Base-by-base conservation (phyloP, 2,888 invertebrate species). In the Heliconius ismenius region DNA sequence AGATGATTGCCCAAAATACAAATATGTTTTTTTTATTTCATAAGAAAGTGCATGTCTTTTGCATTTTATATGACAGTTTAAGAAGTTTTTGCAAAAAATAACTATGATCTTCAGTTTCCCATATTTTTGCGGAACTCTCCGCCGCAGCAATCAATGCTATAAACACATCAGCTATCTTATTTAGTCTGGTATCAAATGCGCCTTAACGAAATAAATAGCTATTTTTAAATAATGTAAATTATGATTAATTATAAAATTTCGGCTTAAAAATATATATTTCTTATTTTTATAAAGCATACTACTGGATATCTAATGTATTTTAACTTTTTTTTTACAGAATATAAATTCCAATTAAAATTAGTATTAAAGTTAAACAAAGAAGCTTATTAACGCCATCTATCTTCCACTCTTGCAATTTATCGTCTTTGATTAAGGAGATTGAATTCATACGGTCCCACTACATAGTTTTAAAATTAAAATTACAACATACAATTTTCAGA, bases 331-430 rank as follows among this genome's bases (percentile, higher is more conserved):
- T 49, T 49, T 21, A 7, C 21, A 49, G 49, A 49, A 49, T 49
- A 49, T 21, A 9, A 21, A 9, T 7, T 49, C 2, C 7, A 49
- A 49, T 49, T 21, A 2, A 21, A 21, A 18, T 21, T 49, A 18
- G 18, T 49, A 36, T 39, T 39, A 49, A 49, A 9, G 7, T 49
- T 9, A 49, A 21, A 21, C 18, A 49, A 21, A 49, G 6, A 18
- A 49, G 18, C 49, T 7, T 49, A 18, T 64, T 32, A 32, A 63
- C 63, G 63, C 63, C 63, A 63, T 32, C 32, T 64, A 65, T 65
- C 32, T 65, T 32, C 28, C 64, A 32, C 21, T 18, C 32, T 1
- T 64, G 32, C 15, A 64, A 64, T 63, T 63, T 62, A 2, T 58
- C 10, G n/a, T 1, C 58, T 58, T n/a, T 10, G 2, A 58, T n/a